These are phyloP conservation scores for Cheirogaleus major DNA, from an alignment of 2,797 vertebrate species.

Conservation along the genomic window DNA sequence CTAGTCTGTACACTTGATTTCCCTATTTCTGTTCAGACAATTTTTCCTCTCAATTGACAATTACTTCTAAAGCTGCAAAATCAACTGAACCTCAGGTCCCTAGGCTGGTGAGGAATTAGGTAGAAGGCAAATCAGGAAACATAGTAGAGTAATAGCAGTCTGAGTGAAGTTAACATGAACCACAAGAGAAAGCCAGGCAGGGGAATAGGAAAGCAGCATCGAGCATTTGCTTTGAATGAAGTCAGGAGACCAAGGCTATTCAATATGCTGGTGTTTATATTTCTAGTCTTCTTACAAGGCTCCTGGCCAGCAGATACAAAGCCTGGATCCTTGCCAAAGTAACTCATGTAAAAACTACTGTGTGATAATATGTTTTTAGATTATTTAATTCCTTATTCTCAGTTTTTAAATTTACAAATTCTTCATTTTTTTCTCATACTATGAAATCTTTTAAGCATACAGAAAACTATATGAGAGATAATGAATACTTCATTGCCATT, in stretches of 20 bases:
- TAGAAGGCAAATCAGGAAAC: conserved; percentile 29
- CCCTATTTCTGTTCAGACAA: not conserved
- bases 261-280: not conserved
- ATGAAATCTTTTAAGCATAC: conserved; percentile 46
- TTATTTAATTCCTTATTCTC: not conserved
- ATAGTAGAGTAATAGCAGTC: not conserved
- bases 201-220: not conserved
- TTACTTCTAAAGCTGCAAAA: not conserved
- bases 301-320: not conserved
- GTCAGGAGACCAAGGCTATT: not conserved
- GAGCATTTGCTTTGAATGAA: not conserved
- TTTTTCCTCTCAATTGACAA: not conserved
- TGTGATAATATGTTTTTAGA: not conserved
- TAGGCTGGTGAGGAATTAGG: conserved; percentile 11
- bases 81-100: not conserved
- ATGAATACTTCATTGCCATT: not conserved
- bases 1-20: not conserved
- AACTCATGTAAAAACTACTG: not conserved
- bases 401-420: not conserved
- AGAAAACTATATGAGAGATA: not conserved
- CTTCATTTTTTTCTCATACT: not conserved
- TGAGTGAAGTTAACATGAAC: not conserved
- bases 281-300: not conserved
- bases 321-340: not conserved
- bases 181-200: not conserved